These are phyloP conservation scores for Hemiprocne comata DNA, from an alignment of 2,113 vertebrate species.

Conservation along the genomic window DNA sequence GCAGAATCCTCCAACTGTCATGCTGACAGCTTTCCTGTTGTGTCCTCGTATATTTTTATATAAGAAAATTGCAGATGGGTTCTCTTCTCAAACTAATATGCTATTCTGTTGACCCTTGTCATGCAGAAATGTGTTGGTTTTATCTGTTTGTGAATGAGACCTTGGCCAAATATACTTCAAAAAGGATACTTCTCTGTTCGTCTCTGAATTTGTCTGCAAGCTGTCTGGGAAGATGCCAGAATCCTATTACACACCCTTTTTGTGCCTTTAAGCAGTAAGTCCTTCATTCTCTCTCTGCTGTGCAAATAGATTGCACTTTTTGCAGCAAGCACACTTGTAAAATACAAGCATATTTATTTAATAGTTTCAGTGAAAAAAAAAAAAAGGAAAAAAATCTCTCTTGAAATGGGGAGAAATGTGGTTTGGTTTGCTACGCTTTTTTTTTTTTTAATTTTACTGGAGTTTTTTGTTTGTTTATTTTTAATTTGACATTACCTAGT, in stretches of 20 bases:
- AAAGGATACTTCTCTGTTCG: constrained; percentile 59
- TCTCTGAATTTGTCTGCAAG: constrained; percentile 73
- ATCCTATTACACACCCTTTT: constrained; percentile 71
- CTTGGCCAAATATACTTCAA: constrained; percentile 68
- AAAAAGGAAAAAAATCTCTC: neutral
- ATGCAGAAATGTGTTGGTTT: constrained; percentile 65
- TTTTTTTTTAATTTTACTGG: neutral
- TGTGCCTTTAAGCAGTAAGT: constrained; percentile 70
- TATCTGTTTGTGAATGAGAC: constrained; percentile 61
- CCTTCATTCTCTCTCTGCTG: constrained; percentile 63
- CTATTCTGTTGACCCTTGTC: constrained; percentile 66
- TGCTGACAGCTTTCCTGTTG: constrained; percentile 76
- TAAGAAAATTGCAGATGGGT: constrained; percentile 67
- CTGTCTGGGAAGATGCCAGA: constrained; percentile 71
- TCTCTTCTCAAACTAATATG: constrained; percentile 66
- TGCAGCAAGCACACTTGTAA: constrained; percentile 63
- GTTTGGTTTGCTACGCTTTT: neutral
- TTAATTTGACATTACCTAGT: constrained; percentile 10
- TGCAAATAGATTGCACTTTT: constrained; percentile 74
- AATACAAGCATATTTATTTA: constrained; percentile 63
- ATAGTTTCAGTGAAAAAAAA: constrained; percentile 47
- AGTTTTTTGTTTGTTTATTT: constrained; percentile 1
- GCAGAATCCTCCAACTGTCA: constrained; percentile 74
- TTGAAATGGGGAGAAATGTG: neutral
- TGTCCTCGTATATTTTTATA: constrained; percentile 72